A percentile compares a stretch with the other conserved stretches of the same genome.
Evolutionary conservation across 2,113 vertebrate species (phyloP).

Genomic region (Epinephelus fuscoguttatus): DNA sequence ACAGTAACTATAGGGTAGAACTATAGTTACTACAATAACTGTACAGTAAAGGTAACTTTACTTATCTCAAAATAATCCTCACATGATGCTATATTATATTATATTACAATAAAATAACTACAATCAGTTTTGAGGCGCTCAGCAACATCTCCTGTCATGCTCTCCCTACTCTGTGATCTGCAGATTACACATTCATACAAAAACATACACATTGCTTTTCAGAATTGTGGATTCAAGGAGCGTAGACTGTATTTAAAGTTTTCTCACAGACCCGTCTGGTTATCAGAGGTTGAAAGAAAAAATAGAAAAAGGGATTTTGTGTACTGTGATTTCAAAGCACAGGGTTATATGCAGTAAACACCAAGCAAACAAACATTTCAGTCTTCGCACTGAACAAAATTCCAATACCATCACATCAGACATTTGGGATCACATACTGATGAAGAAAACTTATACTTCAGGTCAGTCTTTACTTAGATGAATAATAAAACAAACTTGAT

Average conservation of each 20-base stretch:
- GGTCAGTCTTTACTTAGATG: neutral
- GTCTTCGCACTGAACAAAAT: neutral
- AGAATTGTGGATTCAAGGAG: slow-evolving; percentile 10
- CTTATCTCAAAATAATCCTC: neutral
- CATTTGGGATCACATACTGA: slow-evolving; percentile 14
- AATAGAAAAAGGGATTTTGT: slow-evolving; percentile 15
- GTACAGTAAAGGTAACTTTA: neutral
- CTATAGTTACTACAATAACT: no score
- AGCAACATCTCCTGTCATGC: neutral
- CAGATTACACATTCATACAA: neutral
- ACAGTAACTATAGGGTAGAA: no score
- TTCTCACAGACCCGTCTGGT: slow-evolving; percentile 22
- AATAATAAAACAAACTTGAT: neutral
- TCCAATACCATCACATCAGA: slow-evolving; percentile 15
- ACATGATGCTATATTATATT: no score
- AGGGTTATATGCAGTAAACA: neutral
- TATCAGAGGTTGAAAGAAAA: slow-evolving; percentile 17
- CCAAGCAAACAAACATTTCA: slow-evolving; percentile 42
- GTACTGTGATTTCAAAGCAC: slow-evolving; percentile 35
- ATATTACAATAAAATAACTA: no score
- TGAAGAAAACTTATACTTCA: neutral
- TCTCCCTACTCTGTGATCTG: neutral
- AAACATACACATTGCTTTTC: neutral
- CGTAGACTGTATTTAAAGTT: slow-evolving; percentile 12
- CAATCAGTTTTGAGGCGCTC: neutral